Base-by-base conservation (phyloP, 2,113 vertebrate genomes). In the Hoplias malabaricus region DNA sequence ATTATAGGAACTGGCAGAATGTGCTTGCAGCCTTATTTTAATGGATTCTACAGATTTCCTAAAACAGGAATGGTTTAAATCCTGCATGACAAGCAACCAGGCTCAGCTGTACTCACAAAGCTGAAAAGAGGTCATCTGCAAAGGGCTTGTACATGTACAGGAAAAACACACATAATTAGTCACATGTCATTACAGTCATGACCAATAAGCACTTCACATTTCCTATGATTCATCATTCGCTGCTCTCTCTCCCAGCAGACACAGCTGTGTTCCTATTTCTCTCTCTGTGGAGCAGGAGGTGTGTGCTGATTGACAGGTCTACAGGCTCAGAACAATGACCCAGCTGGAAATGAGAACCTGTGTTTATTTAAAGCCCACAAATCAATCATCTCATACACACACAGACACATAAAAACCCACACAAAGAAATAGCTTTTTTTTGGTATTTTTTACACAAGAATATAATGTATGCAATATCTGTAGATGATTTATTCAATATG, bases 291-390 rank as follows among this genome's bases (percentile, higher is more conserved):
- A 69, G 72, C 56, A 69, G 46, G 27, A 74, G 69, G 63, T 69
- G 74, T 78, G 31, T 67, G 48, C 12, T 78, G 79, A 84, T 67
- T 79, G 79, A 79, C 82, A 84, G 82, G 48, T 78, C 79, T 72
- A 79, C 67, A 68, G 63, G 82, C 31, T 81, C 69, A 76, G 59
- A 79, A 80, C 66, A 84, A 82, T 62, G 84, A 81, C 87, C 83
- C 88, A 90, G 90, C 88, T 89, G 90, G 90, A 88, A 77, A 81
- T 86, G 62, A 85, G 84, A 65, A 82, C 67, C 80, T 34, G 83
- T 70, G 85, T 88, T 90, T 91, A 92, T 92, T 91, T 90, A 91
- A 89, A 90, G 89, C 85, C 77, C 82, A 25, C 71, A 87, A 79
- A 90, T 91, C 91, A 89, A 89, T 90, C 78, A 57, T 73, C 56